Conservation (phyloP, 2,888 invertebrate genomes). For the Athripsodes cinereus region DNA sequence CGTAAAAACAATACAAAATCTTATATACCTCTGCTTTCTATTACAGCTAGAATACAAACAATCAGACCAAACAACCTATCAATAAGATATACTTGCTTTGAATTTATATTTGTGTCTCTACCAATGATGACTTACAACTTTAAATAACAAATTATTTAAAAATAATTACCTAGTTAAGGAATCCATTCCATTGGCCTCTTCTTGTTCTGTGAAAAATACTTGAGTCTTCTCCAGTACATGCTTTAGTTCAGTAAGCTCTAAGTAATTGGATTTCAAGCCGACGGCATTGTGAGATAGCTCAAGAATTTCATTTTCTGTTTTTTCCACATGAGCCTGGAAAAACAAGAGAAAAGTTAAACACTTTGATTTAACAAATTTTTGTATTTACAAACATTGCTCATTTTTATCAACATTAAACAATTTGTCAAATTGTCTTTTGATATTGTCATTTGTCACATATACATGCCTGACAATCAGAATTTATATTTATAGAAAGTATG, state of each 20-base stretch:
- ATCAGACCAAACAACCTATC: no score
- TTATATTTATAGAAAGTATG: no score
- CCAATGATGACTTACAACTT: no score
- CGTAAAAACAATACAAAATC: no score
- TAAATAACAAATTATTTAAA: not conserved
- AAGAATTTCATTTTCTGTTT: slow-evolving; percentile 90
- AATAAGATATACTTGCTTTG: not conserved
- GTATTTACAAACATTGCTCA: no score
- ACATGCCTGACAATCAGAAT: no score
- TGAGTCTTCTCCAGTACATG: slow-evolving; percentile 91
- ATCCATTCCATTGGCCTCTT: slow-evolving; percentile 61
- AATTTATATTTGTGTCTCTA: no score
- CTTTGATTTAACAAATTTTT: no score
- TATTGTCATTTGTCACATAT: no score
- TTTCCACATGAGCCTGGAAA: slow-evolving; percentile 81
- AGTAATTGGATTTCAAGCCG: slow-evolving; percentile 83
- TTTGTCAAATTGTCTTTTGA: no score
- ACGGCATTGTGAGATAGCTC: slow-evolving; percentile 92
- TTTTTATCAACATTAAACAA: no score
- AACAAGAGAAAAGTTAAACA: not conserved
- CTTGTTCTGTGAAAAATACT: slow-evolving; percentile 80
- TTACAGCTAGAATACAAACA: no score
- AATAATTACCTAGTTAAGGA: slow-evolving; percentile 47
- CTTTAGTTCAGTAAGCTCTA: slow-evolving; percentile 85
- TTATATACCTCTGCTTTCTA: not conserved